Evolutionary conservation across 2,797 vertebrate genomes (phyloP), one percentile per base, ranked within the genome.

Genomic region (Chiloscyllium punctatum): DNA sequence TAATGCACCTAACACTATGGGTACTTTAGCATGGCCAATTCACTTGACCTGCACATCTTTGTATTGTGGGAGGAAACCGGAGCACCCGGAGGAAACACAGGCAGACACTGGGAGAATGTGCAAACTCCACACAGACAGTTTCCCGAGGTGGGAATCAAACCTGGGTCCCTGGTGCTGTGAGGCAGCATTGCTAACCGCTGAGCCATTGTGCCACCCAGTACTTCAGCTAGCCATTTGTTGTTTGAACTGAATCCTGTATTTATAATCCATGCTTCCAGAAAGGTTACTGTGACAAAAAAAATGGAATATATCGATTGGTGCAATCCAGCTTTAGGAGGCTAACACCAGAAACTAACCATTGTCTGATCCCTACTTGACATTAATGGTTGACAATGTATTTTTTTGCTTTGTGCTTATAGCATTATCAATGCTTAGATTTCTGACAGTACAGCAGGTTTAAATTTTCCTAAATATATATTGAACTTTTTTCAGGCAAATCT

Each of bases 401-500:
- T 23, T 91, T 57, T 37, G 33, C 53, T n/a, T 91, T 21, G n/a
- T 66, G 77, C 88, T 18, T n/a, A 18, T 33, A n/a, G 87, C 87
- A 62, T n/a, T 69, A 69, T 92, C 21, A 27, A 25, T 11, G 90
- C 4, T 25, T 92, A 18, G 8, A 69, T 92, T 69, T 92, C 62
- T 42, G n/a, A 42, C 96, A 69, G 71, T 95, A 95, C 90, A 96
- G 79, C 37, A 57, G 23, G 9, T 4, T 68, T 77, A 42, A 37
- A 66, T 96, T 95, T 94, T 96, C 25, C 62, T 68, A 69, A 92
- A 57, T 74, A 95, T 94, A 53, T 2, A 96, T 95, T 37, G 96
- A 51, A 96, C 94, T 96, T 95, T 48, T 97, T 96, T 86, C 96
- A 99, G 99, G 99, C 99, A 96, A 99, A 99, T 97, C 97, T 99